phyloP scores from a whole-genome alignment of 2,888 invertebrate species.

The Drosophila barbarae region DNA sequence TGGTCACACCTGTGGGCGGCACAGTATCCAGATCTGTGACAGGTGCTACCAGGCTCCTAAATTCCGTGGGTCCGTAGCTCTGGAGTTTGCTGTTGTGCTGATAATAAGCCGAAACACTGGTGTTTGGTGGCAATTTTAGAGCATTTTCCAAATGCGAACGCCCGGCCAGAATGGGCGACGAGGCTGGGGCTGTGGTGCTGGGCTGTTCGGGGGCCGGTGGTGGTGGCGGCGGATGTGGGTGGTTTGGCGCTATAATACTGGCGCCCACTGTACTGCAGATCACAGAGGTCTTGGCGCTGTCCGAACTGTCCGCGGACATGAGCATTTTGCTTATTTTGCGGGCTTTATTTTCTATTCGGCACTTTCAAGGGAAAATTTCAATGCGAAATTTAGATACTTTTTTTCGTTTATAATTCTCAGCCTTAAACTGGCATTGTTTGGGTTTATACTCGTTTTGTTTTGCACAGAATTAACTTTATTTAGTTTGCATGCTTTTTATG shows the following conservation, averaged over 20 bases:
- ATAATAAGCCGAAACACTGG: constrained; percentile 78
- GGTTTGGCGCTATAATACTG: constrained; percentile 44
- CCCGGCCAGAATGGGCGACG: constrained; percentile 54
- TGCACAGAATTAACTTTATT: neutral
- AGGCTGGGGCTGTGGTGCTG: constrained; percentile 40
- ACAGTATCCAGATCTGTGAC: constrained; percentile 78
- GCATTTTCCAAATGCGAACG: constrained; percentile 78
- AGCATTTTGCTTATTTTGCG: constrained; percentile 74
- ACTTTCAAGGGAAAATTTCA: constrained; percentile 34
- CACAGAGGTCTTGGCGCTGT: constrained; percentile 74
- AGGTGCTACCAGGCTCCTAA: constrained; percentile 63
- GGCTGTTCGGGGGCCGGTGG: constrained; percentile 28
- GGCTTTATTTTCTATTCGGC: constrained; percentile 15
- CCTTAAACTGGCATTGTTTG: constrained; percentile 28
- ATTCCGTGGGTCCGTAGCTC: constrained; percentile 26
- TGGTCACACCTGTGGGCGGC: constrained; percentile 70
- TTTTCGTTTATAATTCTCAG: constrained; percentile 8
- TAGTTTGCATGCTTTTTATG: constrained; percentile 20
- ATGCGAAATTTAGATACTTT: neutral
- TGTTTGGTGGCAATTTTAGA: constrained; percentile 77
- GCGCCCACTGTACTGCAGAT: constrained; percentile 60
- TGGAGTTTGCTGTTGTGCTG: constrained; percentile 76
- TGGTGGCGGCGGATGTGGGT: constrained; percentile 16
- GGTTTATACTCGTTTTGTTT: neutral
- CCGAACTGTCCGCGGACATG: constrained; percentile 80